Evolutionary conservation across 2,113 vertebrate species (phyloP), one percentile per base, ranked within the genome.

Genomic region (Crypturellus undulatus): DNA sequence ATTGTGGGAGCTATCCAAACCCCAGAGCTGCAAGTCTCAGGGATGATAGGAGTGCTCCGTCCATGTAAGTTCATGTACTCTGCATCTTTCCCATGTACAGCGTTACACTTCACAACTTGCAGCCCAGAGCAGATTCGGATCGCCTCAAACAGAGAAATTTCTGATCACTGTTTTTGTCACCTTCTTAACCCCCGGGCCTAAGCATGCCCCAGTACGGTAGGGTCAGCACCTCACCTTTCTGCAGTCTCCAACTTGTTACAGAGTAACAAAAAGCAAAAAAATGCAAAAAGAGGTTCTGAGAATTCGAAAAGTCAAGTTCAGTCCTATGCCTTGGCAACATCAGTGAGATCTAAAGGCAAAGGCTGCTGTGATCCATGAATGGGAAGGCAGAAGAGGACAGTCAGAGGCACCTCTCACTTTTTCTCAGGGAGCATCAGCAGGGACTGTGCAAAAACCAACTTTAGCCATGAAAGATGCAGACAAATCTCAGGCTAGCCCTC

Each of bases 181-280:
- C 30, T 15, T 56, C 2, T 20, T 32, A 42, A 21, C 34, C 45
- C 32, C 4, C 4, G 0, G 43, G 51, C 36, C 19, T 12, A 4
- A 5, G 18, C 0, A 0, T 8, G 24, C 6, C 9, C 16, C 4
- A 3, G 36, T 3, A 12, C 3, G 2, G 54, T 3, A 62, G 60
- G 5, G 2, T 9, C 54, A 21, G 19, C 0, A 0, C 10, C 76
- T 10, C 24, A 28, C 65, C 19, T 13, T 47, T 45, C 12, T 6
- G 56, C 64, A 58, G 58, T 9, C 0, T 4, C 58, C 69, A 45
- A 71, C 24, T 43, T 73, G 16, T 22, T 45, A 52, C 17, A 17
- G 18, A 6, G 25, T 49, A 70, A 43, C 19, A 24, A 49, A 70
- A 26, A 56, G 28, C 26, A 56, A 56, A 30, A 56, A 32, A 56